These are phyloP conservation scores for Calephelis nemesis DNA, from an alignment of 1,140 invertebrate species.

Conservation along the genomic window DNA sequence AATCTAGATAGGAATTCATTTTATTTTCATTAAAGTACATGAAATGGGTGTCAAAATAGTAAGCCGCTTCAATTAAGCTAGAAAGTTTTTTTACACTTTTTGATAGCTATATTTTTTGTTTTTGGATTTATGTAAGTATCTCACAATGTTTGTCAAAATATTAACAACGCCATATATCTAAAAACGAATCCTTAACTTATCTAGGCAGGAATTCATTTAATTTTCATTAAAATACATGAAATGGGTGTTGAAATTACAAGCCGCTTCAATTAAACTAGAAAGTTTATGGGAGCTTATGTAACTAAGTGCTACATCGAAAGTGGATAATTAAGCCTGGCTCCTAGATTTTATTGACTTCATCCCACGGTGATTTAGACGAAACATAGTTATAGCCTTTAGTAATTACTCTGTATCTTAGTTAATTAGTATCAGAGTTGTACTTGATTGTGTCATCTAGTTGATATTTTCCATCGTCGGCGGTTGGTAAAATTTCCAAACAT, in stretches of 20 bases:
- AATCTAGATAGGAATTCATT: not conserved
- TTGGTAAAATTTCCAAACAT: too few species aligned
- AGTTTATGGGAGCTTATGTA: conserved; percentile 28
- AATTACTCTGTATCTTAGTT: not conserved
- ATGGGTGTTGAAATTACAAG: conserved; percentile 32
- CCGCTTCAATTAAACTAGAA: conserved; percentile 45
- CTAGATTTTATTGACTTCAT: conserved; percentile 12
- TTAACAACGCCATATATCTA: too few species aligned
- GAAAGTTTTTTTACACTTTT: too few species aligned
- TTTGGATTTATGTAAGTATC: too few species aligned
- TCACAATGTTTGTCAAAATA: too few species aligned
- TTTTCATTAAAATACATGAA: conserved; percentile 14
- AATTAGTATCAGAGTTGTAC: not conserved
- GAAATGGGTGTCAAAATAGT: too few species aligned
- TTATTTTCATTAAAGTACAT: too few species aligned
- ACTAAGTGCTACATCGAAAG: conserved; percentile 17
- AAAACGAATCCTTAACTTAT: too few species aligned
- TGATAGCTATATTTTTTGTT: too few species aligned
- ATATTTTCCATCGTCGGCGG: too few species aligned
- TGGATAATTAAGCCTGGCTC: conserved; percentile 3
- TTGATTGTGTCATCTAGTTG: not conserved
- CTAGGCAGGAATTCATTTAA: too few species aligned
- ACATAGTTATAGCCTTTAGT: not conserved
- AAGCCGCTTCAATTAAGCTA: too few species aligned
- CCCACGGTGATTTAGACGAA: not conserved